phyloP scores from a whole-genome alignment of 2,797 vertebrate genomes.

The Acanthiza pusilla region DNA sequence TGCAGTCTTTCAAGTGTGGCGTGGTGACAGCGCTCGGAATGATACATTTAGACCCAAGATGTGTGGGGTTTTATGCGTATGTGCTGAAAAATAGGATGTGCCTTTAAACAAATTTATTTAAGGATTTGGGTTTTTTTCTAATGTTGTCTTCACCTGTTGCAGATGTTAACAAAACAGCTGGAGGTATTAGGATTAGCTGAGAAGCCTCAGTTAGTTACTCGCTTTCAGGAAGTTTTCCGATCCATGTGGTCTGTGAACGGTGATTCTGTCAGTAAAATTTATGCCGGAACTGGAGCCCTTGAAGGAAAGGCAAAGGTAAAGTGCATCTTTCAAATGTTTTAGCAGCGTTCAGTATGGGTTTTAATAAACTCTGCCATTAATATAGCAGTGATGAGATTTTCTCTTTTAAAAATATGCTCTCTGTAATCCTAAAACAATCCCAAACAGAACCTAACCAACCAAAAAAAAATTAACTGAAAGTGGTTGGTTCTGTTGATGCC shows the following conservation, averaged over 20 bases:
- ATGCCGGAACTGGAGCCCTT: slow-evolving; percentile 95
- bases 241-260: slow-evolving; percentile 98
- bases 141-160: background rate
- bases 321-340: background rate
- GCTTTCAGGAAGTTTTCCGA: slow-evolving; percentile 97
- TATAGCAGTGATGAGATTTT: background rate
- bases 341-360: background rate
- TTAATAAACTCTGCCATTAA: background rate
- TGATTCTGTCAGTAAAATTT: slow-evolving; percentile 98
- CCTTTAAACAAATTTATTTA: background rate
- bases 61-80: background rate
- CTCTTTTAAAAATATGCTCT: background rate
- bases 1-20: background rate
- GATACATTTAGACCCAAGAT: background rate
- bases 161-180: slow-evolving; percentile 93
- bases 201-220: slow-evolving; percentile 94
- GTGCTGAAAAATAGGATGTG: background rate
- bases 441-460: background rate
- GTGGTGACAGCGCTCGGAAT: background rate
- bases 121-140: background rate
- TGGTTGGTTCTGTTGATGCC: background rate
- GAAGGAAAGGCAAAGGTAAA: slow-evolving; percentile 98
- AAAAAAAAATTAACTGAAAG: background rate
- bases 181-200: slow-evolving; percentile 91
- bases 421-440: background rate